These are phyloP conservation scores for Dasysyrphus tricinctus DNA, from an alignment of 2,888 invertebrate species.

Conservation along the genomic window DNA sequence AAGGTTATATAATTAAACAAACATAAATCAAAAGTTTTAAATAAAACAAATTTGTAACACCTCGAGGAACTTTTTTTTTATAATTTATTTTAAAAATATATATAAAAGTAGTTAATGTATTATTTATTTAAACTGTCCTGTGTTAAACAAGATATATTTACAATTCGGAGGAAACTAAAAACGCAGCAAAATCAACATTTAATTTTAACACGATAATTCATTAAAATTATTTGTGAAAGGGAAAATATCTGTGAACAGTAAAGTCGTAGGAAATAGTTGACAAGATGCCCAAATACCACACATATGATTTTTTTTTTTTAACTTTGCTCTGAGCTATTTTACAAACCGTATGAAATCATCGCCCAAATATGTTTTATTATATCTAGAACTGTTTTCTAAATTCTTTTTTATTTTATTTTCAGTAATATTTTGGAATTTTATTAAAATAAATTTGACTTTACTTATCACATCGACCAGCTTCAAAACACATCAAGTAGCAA, in stretches of 20 bases:
- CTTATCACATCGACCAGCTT: background rate
- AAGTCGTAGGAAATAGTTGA: conserved; percentile 23
- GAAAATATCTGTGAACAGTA: conserved; percentile 45
- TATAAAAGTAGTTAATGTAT: conserved; percentile 13
- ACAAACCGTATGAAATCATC: conserved; percentile 76
- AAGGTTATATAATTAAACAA: conserved; percentile 69
- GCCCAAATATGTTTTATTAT: conserved; percentile 55
- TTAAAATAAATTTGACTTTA: conserved; percentile 1
- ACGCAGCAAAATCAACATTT: conserved; percentile 52
- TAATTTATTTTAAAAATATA: background rate
- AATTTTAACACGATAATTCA: conserved; percentile 58
- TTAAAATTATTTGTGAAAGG: conserved; percentile 38
- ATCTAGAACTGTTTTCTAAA: conserved; percentile 11
- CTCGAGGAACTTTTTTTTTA: conserved; percentile 43
- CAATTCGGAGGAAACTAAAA: conserved; percentile 61
- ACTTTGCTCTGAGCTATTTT: conserved; percentile 59
- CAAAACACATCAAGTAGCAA: background rate
- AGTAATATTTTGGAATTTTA: background rate
- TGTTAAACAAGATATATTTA: conserved; percentile 62
- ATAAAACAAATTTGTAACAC: conserved; percentile 47
- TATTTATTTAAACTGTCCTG: conserved; percentile 9
- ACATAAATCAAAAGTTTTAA: conserved; percentile 56
- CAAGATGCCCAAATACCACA: conserved; percentile 71
- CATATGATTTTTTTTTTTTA: conserved; percentile 55
- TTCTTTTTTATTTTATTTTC: background rate